Conservation (phyloP, 2,113 vertebrate species). For the Bostrychus sinensis region DNA sequence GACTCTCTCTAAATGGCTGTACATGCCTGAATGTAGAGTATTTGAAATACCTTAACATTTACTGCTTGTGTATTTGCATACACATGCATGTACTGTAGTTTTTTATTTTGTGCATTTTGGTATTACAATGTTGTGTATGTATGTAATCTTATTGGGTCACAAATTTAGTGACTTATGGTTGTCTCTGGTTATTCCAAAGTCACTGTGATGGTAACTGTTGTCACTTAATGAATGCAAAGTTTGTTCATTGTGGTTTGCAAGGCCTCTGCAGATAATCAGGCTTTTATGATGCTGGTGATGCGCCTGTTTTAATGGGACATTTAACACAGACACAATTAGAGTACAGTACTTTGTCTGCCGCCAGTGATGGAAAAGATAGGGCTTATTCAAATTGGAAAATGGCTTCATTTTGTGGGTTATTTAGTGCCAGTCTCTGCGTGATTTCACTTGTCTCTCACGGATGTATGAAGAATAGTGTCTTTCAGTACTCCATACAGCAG, state of each 20-base stretch:
- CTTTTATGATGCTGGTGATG: constrained; percentile 46
- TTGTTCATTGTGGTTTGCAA: constrained; percentile 41
- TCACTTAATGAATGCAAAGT: constrained; percentile 38
- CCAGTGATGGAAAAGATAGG: constrained; percentile 47
- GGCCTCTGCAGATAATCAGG: constrained; percentile 47
- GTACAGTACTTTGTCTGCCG: constrained; percentile 16
- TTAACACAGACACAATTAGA: constrained; percentile 26
- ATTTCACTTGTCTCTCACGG: constrained; percentile 19
- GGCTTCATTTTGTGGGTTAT: constrained; percentile 17
- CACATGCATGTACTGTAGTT: too few relatives aligned
- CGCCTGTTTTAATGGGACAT: constrained; percentile 30
- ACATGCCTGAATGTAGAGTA: too few relatives aligned
- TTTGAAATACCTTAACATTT: too few relatives aligned
- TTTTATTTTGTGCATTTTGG: too few relatives aligned
- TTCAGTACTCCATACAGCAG: constrained; percentile 2
- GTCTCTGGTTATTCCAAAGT: neutral
- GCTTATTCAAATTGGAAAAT: constrained; percentile 33
- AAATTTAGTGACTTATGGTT: too few relatives aligned
- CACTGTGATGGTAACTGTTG: constrained; percentile 26
- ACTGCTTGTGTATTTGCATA: too few relatives aligned
- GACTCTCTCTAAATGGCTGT: too few relatives aligned
- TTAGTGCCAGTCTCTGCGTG: constrained; percentile 44
- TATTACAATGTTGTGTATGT: too few relatives aligned
- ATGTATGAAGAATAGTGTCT: constrained; percentile 17
- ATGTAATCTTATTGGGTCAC: too few relatives aligned